A percentile compares a stretch with the other conserved stretches of the same genome.
phyloP scores from a whole-genome alignment of 2,113 vertebrate species.

The Athene cunicularia region DNA sequence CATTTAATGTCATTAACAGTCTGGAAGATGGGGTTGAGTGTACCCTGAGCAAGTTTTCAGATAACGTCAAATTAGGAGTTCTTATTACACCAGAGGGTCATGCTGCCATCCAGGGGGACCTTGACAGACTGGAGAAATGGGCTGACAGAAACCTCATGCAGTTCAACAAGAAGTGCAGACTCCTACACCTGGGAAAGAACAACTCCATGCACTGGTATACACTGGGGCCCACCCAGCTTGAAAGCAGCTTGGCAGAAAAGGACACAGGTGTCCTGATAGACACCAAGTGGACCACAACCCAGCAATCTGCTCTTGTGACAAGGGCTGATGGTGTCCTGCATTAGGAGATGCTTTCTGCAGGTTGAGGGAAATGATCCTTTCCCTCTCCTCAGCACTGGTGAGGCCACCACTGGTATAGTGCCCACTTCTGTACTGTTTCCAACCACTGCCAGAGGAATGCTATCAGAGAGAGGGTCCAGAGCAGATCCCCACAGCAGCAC shows the following conservation, averaged over 20 bases:
- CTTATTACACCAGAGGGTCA: not conserved
- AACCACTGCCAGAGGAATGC: accelerated
- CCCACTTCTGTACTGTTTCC: no score
- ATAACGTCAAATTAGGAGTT: no score
- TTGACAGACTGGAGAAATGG: not conserved
- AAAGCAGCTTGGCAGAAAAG: not conserved
- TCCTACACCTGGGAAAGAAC: not conserved
- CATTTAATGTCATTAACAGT: not conserved
- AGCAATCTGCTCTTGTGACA: not conserved
- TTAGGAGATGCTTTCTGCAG: accelerated
- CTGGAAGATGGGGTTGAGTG: not conserved
- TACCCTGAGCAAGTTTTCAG: not conserved
- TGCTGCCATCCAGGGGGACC: not conserved
- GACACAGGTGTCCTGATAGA: not conserved
- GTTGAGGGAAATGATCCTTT: not conserved
- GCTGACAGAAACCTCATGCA: not conserved
- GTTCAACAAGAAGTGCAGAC: not conserved
- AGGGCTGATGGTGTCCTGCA: not conserved
- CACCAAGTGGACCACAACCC: not conserved
- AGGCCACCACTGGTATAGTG: not conserved
- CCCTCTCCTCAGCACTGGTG: accelerated
- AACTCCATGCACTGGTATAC: not conserved
- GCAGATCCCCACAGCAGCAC: accelerated
- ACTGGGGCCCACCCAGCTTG: not conserved
- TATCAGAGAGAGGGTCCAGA: not conserved